Evolutionary conservation across 2,888 invertebrate genomes (phyloP).

Genomic region (Biston betularia): DNA sequence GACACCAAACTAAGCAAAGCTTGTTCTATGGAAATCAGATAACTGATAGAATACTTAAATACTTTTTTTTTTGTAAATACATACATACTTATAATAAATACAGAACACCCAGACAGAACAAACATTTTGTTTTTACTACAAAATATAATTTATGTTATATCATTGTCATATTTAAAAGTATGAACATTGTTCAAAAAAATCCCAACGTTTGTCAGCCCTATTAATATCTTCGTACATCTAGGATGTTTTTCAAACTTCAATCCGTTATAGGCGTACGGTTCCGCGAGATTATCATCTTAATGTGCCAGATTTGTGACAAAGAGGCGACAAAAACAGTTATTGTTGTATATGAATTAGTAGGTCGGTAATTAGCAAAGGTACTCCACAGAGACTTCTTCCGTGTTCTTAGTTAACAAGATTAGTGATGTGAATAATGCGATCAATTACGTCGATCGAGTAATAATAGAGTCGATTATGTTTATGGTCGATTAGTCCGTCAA

Average conservation of each 20-base stretch:
- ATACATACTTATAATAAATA: too few relatives aligned
- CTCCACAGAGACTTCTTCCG: conserved; percentile 1
- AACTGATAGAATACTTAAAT: too few relatives aligned
- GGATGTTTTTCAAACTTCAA: background rate
- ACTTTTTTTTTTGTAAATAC: too few relatives aligned
- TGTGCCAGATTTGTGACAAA: conserved; percentile 10
- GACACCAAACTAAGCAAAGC: too few relatives aligned
- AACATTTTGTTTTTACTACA: too few relatives aligned
- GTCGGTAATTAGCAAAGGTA: conserved; percentile 15
- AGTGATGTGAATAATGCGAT: conserved; percentile 29
- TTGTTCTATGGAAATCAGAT: too few relatives aligned
- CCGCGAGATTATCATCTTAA: conserved; percentile 9
- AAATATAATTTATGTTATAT: too few relatives aligned
- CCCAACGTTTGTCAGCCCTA: too few relatives aligned
- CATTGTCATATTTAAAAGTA: too few relatives aligned
- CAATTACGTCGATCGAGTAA: conserved; percentile 30
- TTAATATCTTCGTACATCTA: background rate
- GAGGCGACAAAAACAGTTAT: conserved; percentile 11
- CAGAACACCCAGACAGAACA: too few relatives aligned
- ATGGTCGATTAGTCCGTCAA: conserved; percentile 37
- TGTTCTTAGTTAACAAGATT: conserved; percentile 13
- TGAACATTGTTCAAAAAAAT: too few relatives aligned
- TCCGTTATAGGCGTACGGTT: conserved; percentile 6
- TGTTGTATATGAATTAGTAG: conserved; percentile 14
- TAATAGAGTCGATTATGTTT: conserved; percentile 34